Evolutionary conservation across 2,113 vertebrate genomes (phyloP).

Genomic region (Raphicerus campestris): DNA sequence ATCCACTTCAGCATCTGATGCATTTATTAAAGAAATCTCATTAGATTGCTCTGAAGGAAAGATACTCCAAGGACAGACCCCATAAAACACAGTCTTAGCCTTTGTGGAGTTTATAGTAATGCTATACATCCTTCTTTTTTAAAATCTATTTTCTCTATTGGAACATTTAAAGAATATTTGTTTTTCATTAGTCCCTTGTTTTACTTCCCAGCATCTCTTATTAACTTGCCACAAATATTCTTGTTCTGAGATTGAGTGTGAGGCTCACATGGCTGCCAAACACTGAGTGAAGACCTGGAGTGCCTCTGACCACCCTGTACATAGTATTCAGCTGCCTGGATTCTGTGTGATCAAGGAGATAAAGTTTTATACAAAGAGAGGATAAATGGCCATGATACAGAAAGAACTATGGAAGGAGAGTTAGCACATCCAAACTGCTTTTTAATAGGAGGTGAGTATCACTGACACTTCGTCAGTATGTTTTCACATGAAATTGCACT

Average conservation of each 20-base stretch:
- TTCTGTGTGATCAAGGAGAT: conserved; percentile 51
- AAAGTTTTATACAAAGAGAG: conserved; percentile 55
- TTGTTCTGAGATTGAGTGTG: conserved; percentile 40
- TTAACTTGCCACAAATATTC: conserved; percentile 68
- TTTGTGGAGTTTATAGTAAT: neutral
- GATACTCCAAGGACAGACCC: neutral
- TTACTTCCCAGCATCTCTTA: conserved; percentile 60
- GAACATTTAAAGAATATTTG: neutral
- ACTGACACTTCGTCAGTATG: conserved; percentile 15
- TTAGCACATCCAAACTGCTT: conserved; percentile 40
- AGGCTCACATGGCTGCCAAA: conserved; percentile 60
- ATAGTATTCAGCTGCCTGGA: conserved; percentile 62
- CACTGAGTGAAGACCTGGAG: conserved; percentile 56
- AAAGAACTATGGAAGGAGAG: conserved; percentile 50
- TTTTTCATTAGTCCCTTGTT: neutral
- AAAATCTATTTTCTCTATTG: neutral
- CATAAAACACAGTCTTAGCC: neutral
- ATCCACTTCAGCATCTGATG: neutral
- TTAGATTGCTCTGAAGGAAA: neutral
- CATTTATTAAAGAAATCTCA: neutral
- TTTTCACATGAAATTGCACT: conserved; percentile 20
- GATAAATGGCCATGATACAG: conserved; percentile 55
- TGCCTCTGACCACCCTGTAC: conserved; percentile 47
- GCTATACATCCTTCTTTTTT: neutral
- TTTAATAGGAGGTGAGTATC: neutral